Base-by-base conservation (phyloP, 2,888 invertebrate species). In the Vesta saturnalis region DNA sequence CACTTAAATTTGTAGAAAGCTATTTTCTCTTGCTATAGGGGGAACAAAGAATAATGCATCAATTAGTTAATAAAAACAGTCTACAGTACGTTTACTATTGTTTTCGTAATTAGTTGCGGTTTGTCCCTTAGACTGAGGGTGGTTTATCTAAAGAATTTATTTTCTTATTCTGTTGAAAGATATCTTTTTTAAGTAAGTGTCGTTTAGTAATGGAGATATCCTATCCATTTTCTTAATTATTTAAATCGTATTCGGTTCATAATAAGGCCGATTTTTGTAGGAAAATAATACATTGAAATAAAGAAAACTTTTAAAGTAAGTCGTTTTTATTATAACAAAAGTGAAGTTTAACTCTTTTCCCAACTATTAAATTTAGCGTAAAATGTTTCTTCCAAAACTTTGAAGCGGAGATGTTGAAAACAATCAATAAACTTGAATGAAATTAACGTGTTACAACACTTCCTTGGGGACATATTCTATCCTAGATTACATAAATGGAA, bases 21-120 rank as follows among this genome's bases (percentile, higher is more conserved):
- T 57, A 57, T 56, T 60, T 52, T 57, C 47, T 57, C 39, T 47
- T 46, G 52, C 62, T 58, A 39, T 35, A 54, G 46, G 58, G 54
- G 62, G 59, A 69, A 73, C 72, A 73, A 75, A 72, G 68, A 64
- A 72, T 71, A 74, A 73, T 74, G 73, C 72, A 67, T 70, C 73
- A 74, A 76, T 75, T 74, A 72, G 71, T 74, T 73, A 72, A 73
- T 73, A 70, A 72, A 75, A 76, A 72, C 74, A 72, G 72, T 76
- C 70, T 68, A 64, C 75, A 72, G 72, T 76, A 72, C 70, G 72
- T 72, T 74, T 74, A 72, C 72, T 70, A 73, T 75, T 75, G 73
- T 74, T 65, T 61, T 60, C 54, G 65, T 75, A 75, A 75, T 75
- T 75, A 67, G 62, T 39, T 23, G 62, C 57, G 67, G 58, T 67